Evolutionary conservation across 2,113 vertebrate species (phyloP).

Genomic region (Channa maculata): DNA sequence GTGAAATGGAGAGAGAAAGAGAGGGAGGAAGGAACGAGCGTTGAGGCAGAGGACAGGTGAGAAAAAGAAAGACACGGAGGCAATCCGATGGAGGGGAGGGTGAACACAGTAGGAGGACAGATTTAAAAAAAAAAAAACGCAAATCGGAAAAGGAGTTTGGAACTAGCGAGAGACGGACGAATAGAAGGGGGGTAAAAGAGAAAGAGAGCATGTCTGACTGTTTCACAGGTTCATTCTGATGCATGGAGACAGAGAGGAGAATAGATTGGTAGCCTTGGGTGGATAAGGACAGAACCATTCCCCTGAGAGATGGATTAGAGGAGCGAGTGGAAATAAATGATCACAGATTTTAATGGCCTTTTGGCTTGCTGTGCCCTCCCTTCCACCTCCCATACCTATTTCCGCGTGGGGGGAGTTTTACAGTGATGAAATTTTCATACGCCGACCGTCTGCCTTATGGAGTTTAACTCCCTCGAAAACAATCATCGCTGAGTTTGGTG

Average conservation of each 20-base stretch:
- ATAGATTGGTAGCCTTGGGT: conserved; percentile 88
- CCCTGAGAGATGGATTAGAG: conserved; percentile 87
- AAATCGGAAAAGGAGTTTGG: conserved; percentile 53
- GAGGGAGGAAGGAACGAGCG: conserved; percentile 23
- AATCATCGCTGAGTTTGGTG: conserved; percentile 26
- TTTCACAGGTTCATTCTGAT: conserved; percentile 84
- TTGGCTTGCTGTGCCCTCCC: conserved; percentile 76
- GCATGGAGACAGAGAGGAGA: conserved; percentile 82
- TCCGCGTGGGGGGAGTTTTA: conserved; percentile 66
- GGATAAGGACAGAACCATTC: conserved; percentile 86
- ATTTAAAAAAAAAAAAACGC: conserved; percentile 43
- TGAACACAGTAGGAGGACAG: conserved; percentile 36
- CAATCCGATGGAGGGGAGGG: conserved; percentile 36
- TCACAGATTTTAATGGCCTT: conserved; percentile 87
- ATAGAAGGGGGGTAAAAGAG: conserved; percentile 57
- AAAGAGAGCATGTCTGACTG: conserved; percentile 73
- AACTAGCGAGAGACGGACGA: conserved; percentile 50
- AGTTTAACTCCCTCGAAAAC: conserved; percentile 65
- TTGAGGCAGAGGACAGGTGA: conserved; percentile 45
- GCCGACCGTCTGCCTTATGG: conserved; percentile 62
- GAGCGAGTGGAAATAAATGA: conserved; percentile 85
- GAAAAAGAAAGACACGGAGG: conserved; percentile 31
- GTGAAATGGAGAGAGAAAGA: conserved; percentile 41
- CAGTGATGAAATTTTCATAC: conserved; percentile 76
- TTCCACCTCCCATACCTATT: conserved; percentile 61